These are phyloP conservation scores for Diplosoma virens DNA, from an alignment of 23 tunicate species.

Conservation along the genomic window DNA sequence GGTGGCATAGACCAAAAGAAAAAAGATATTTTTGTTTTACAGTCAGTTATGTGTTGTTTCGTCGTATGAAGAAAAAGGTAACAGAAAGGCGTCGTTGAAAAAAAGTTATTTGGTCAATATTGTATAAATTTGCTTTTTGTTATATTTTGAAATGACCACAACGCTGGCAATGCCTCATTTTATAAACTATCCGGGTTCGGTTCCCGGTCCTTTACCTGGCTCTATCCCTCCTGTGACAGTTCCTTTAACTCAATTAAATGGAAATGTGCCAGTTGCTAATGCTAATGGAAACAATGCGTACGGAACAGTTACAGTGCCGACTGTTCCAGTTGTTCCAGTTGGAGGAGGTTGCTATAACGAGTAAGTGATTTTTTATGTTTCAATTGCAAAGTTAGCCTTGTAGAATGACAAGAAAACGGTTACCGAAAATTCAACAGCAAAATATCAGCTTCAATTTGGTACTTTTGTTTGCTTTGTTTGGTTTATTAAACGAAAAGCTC, in stretches of 20 bases:
- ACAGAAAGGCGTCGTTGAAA: no score
- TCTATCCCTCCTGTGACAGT: slow-evolving; percentile 28
- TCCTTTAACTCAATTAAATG: background rate
- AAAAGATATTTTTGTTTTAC: background rate
- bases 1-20: background rate
- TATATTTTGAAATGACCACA: slow-evolving; percentile 52
- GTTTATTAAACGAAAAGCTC: no score
- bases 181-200: slow-evolving; percentile 50
- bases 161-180: slow-evolving; percentile 79
- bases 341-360: slow-evolving; percentile 98
- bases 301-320: background rate
- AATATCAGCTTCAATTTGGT: no score
- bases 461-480: no score
- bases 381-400: no score
- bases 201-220: slow-evolving; percentile 52
- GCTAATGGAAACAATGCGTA: background rate
- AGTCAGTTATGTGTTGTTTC: background rate
- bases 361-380: slow-evolving; percentile 45
- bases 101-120: no score
- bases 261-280: background rate
- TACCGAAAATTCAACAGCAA: no score
- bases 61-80: background rate
- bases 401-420: no score
- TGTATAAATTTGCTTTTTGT: no score
- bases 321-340: slow-evolving; percentile 80